Evolutionary conservation across 2,113 vertebrate genomes (phyloP), one percentile per base, ranked within the genome.

Genomic region (Apodemus sylvaticus): DNA sequence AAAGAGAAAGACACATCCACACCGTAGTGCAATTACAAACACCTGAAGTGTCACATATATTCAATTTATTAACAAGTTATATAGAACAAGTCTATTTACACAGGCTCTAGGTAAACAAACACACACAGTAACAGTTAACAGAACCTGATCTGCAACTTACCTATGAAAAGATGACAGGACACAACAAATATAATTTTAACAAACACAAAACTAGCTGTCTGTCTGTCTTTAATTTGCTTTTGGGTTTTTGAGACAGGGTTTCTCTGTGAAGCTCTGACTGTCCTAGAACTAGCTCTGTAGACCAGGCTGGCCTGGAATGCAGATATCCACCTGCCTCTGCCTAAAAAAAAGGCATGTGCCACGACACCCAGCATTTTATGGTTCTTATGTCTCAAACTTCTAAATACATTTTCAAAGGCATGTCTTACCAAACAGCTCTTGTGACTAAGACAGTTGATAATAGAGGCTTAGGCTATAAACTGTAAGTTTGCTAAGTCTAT

Each of bases 121-220:
- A 91, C 55, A 95, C 76, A 94, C 88, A 95, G 0, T 78, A 94
- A 97, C 68, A 96, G 85, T n/a, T 83, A 36, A 97, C 87, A 96
- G 73, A 96, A 93, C 92, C 96, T 95, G 60, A 89, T 78, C 93
- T 95, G 77, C 92, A 97, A 98, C 94, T 97, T 97, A 97, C 96
- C 96, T 97, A 97, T 96, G 55, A 91, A 96, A 90, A 96, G 77
- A 93, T 96, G 96, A 97, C 96, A 97, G 60, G 97, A 97, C 97
- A 97, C 22, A 62, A 98, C 96, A 97, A 95, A 94, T 96, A 96
- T 45, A 94, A 96, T 86, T 91, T 95, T 97, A 96, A 98, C 78
- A 7, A 95, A 97, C 96, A 97, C 62, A 94, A 96, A 94, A 90
- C 71, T 94, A 88, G 20, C 31, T 34, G 10, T 66, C 9, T 9